Evolutionary conservation across 92 coral and sea anemone genomes (phyloP).

Genomic region (Virgularia gustaviana): DNA sequence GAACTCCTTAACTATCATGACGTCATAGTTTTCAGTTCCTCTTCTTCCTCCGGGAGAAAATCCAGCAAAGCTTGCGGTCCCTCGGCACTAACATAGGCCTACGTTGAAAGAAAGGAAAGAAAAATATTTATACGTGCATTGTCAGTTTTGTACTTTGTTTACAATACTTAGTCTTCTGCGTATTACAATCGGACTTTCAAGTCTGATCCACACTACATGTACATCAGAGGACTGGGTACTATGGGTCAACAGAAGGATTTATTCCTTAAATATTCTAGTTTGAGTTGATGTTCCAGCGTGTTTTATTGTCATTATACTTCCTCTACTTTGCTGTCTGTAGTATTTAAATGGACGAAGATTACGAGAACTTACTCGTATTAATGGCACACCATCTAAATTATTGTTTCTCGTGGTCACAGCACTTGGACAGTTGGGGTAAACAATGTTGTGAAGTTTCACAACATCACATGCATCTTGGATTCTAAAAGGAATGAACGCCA

Average conservation of each 20-base stretch:
- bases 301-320: too few relatives aligned
- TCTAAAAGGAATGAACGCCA: conserved; percentile 37
- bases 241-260: too few relatives aligned
- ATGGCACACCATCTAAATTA: conserved; percentile 55
- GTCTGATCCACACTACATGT: background rate
- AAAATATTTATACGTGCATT: background rate
- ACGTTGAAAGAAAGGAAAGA: background rate
- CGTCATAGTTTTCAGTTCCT: too few relatives aligned
- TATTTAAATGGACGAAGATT: too few relatives aligned
- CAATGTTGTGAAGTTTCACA: conserved; percentile 63
- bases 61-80: conserved; percentile 28
- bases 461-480: conserved; percentile 71
- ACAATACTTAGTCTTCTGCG: too few relatives aligned
- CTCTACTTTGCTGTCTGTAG: too few relatives aligned
- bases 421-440: conserved; percentile 64
- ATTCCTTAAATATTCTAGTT: too few relatives aligned
- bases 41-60: conserved; percentile 12
- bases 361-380: conserved; percentile 69
- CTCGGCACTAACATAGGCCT: conserved; percentile 15
- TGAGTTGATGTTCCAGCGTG: too few relatives aligned
- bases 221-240: too few relatives aligned
- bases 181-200: background rate
- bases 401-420: conserved; percentile 55
- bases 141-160: too few relatives aligned
- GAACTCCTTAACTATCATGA: too few relatives aligned